Evolutionary conservation across 2,797 vertebrate species (phyloP).

Genomic region (Lepilemur ruficaudatus): DNA sequence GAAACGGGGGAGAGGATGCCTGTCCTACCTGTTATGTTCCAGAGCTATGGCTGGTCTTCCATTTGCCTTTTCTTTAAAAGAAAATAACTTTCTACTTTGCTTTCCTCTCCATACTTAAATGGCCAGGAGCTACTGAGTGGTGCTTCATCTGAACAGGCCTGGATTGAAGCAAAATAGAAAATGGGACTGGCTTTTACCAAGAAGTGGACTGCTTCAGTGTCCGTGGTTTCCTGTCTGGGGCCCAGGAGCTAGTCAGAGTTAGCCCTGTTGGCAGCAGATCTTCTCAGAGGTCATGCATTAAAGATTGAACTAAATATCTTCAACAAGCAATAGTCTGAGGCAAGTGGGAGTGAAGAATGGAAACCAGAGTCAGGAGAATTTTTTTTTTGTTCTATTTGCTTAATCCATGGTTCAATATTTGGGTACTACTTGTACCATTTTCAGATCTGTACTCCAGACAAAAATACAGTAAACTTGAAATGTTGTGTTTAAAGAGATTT

Average conservation of each 20-base stretch:
- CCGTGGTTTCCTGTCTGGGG: not conserved
- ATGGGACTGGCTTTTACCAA: not conserved
- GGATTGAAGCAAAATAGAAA: not conserved
- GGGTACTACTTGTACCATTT: not conserved
- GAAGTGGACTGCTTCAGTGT: not conserved
- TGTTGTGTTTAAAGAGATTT: conserved; percentile 39
- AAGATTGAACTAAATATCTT: not conserved
- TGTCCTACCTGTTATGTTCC: too few species aligned
- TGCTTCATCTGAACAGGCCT: not conserved
- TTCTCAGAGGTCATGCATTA: not conserved
- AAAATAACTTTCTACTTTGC: not conserved
- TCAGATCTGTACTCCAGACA: conserved; percentile 20
- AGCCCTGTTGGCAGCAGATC: not conserved
- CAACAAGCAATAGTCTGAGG: not conserved
- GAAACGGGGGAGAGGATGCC: fast-evolving
- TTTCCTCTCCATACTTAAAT: not conserved
- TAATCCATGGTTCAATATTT: conserved; percentile 19
- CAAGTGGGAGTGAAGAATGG: not conserved
- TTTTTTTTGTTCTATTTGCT: not conserved
- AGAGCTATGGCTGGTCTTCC: not conserved
- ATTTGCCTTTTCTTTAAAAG: not conserved
- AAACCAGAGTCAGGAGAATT: not conserved
- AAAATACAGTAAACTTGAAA: conserved; percentile 35
- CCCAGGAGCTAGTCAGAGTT: not conserved
- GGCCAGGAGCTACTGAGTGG: not conserved